Percentiles rank a stretch among this genome's conserved stretches.
phyloP scores from a whole-genome alignment of 2,113 vertebrate genomes.

The Pteropus alecto region DNA sequence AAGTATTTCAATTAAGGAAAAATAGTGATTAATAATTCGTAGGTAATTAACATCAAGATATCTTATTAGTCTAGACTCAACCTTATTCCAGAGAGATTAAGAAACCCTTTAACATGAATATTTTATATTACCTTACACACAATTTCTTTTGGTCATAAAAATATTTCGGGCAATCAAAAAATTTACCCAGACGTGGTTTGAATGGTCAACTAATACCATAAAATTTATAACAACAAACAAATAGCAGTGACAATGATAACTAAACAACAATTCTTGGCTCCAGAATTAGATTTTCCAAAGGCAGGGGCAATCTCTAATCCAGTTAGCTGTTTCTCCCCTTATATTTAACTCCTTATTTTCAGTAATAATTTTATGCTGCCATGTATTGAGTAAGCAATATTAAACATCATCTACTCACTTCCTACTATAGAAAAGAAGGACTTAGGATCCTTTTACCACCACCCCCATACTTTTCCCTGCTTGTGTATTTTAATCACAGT shows the following conservation, averaged over 20 bases:
- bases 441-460: background rate
- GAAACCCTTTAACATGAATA: background rate
- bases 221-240: background rate
- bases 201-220: background rate
- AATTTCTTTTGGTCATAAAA: background rate
- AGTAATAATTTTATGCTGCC: background rate
- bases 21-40: background rate
- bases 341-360: background rate
- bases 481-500: background rate
- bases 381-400: background rate
- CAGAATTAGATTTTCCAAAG: background rate
- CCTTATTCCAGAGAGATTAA: conserved; percentile 28
- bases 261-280: background rate
- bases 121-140: background rate
- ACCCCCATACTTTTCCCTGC: background rate
- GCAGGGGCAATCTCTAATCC: background rate
- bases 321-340: background rate
- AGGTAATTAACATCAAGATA: background rate
- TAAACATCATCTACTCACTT: background rate
- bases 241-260: background rate
- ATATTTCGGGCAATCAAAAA: background rate
- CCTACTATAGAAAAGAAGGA: background rate
- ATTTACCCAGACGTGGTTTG: background rate
- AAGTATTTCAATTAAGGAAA: background rate
- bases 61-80: background rate